Evolutionary conservation across 1,140 invertebrate species (phyloP).

Genomic region (Drosophila lini): DNA sequence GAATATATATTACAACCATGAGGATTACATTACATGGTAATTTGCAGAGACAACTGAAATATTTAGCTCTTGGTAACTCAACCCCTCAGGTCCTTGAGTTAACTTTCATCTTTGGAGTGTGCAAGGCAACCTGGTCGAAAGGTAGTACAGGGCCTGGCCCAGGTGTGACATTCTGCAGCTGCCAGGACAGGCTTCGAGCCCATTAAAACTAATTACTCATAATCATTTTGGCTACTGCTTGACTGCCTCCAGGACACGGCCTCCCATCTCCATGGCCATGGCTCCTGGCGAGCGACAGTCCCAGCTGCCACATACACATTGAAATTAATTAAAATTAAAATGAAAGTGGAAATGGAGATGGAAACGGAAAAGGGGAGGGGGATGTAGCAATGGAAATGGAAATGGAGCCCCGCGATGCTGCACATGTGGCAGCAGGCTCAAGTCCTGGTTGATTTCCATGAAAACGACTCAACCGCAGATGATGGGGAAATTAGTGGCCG

Average conservation of each 20-base stretch:
- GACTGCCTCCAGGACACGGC: constrained; percentile 16
- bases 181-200: constrained; percentile 45
- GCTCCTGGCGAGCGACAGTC: constrained; percentile 32
- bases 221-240: constrained; percentile 55
- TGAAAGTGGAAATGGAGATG: constrained; percentile 24
- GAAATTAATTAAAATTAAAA: constrained; percentile 79
- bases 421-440: constrained; percentile 42
- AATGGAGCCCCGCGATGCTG: constrained; percentile 22
- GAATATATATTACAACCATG: neutral
- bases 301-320: constrained; percentile 53
- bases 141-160: constrained; percentile 4
- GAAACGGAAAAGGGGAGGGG: constrained; percentile 9
- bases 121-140: constrained; percentile 8
- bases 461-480: constrained; percentile 52
- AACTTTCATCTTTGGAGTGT: constrained; percentile 19
- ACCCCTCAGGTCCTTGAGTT: constrained; percentile 6
- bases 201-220: constrained; percentile 66
- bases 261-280: neutral
- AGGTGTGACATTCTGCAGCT: constrained; percentile 33
- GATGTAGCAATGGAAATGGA: constrained; percentile 25
- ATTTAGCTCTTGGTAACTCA: constrained; percentile 19
- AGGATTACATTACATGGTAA: constrained; percentile 19
- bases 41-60: constrained; percentile 27
- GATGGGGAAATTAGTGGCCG: constrained; percentile 63
- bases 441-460: constrained; percentile 37